Base-by-base conservation (phyloP, 2,113 vertebrate genomes). In the Burhinus bistriatus region DNA sequence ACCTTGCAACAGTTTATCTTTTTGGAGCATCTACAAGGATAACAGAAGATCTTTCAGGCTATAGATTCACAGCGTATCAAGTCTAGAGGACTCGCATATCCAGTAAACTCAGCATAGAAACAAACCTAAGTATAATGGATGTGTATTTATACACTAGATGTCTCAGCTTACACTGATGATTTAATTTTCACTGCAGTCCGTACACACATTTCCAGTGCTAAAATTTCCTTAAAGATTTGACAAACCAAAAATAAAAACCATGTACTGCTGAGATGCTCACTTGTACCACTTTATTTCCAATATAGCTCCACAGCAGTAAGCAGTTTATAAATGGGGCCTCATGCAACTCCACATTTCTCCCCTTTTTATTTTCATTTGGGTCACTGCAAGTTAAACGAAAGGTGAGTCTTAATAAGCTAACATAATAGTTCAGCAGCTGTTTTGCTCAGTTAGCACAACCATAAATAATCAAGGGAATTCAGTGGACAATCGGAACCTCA, bases 1-100 rank as follows among this genome's bases (percentile, higher is more conserved):
- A 83, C 93, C 88, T 89, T 90, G 66, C 93, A 96, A 95, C 91
- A 96, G 84, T 90, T 97, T 95, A 71, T 90, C 62, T 44, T 85
- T 75, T 51, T 93, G 70, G 54, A 95, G 83, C 42, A 85, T 40
- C 89, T 73, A 73, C 0, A 26, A 87, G 49, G 32, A 70, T 62
- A 94, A 95, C 89, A 89, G 83, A 82, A 89, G 57, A 94, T 61
- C 59, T 91, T 79, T 76, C 61, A 89, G 62, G 42, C 81, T 95
- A 83, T 25, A 47, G 81, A 93, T 88, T 83, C 82, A 85, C 81
- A 85, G 66, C 3, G n/a, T 83, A 91, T 36, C 66, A 58, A 90
- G 58, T 68, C 70, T 77, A 76, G 62, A 38, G 23, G 44, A 73
- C 54, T 57, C 3, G 1, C 30, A 20, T 90, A 62, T 12, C 40